A percentile compares a stretch with the other conserved stretches of the same genome.
Conservation (phyloP, 2,888 invertebrate genomes). For the Parelbella ahira region DNA sequence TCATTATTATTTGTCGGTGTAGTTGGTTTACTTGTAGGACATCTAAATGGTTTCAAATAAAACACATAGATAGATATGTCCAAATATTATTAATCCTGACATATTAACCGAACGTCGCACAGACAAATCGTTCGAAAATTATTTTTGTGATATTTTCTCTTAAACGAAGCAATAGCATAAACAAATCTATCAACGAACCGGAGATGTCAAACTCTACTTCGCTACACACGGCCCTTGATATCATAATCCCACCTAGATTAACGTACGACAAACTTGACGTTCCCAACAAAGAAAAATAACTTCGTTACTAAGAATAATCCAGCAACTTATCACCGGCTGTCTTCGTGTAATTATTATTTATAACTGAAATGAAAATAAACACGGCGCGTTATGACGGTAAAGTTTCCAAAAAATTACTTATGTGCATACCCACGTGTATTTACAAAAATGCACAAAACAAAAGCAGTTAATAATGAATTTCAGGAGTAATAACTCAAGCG, state of each 20-base stretch:
- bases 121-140: too few species aligned
- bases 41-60: too few species aligned
- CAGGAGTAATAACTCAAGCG: constrained; percentile 50
- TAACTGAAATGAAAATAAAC: constrained; percentile 25
- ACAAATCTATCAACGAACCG: constrained; percentile 57
- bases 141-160: constrained; percentile 10
- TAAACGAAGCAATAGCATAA: constrained; percentile 41
- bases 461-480: constrained; percentile 65
- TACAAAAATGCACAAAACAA: constrained; percentile 42
- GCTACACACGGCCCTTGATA: constrained; percentile 56
- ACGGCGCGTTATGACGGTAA: constrained; percentile 14
- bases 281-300: constrained; percentile 35
- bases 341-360: constrained; percentile 25
- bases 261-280: constrained; percentile 44
- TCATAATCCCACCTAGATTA: constrained; percentile 63
- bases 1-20: too few species aligned
- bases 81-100: too few species aligned
- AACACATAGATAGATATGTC: too few species aligned
- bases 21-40: too few species aligned
- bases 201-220: constrained; percentile 61
- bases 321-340: constrained; percentile 23
- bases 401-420: constrained; percentile 32
- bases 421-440: too few species aligned
- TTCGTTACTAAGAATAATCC: constrained; percentile 32
- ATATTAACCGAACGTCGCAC: too few species aligned